phyloP scores from a whole-genome alignment of 1,140 invertebrate genomes.

The Musca domestica region DNA sequence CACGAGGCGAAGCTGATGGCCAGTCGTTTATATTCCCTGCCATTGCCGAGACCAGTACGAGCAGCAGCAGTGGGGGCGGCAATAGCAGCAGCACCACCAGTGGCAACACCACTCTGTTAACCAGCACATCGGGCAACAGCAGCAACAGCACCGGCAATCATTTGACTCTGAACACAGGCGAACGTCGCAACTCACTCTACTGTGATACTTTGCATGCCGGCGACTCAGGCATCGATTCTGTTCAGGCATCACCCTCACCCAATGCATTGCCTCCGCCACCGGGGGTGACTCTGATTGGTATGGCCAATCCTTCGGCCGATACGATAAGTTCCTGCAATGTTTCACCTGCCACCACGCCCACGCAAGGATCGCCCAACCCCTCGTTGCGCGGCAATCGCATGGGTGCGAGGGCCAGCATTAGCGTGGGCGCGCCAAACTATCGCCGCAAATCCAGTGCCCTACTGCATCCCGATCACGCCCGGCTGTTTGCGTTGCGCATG shows the following conservation, averaged over 20 bases:
- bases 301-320: slow-evolving; percentile 32
- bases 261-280: slow-evolving; percentile 55
- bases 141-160: slow-evolving; percentile 39
- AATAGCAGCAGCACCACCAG: slow-evolving; percentile 51
- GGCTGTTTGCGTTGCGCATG: slow-evolving; percentile 56
- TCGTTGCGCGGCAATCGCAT: slow-evolving; percentile 46
- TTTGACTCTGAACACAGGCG: slow-evolving; percentile 37
- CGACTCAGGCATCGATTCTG: slow-evolving; percentile 69
- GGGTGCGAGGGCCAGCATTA: slow-evolving; percentile 43
- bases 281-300: slow-evolving; percentile 40
- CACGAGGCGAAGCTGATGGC: slow-evolving; percentile 65
- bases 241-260: slow-evolving; percentile 66
- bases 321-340: slow-evolving; percentile 43
- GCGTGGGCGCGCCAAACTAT: slow-evolving; percentile 42
- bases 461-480: slow-evolving; percentile 68
- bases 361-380: slow-evolving; percentile 52
- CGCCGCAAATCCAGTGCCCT: slow-evolving; percentile 61
- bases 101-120: slow-evolving; percentile 25
- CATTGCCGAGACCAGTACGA: slow-evolving; percentile 53
- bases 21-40: slow-evolving; percentile 66
- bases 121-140: slow-evolving; percentile 37
- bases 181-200: slow-evolving; percentile 48
- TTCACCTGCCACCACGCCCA: slow-evolving; percentile 51
- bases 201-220: slow-evolving; percentile 53
- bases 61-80: slow-evolving; percentile 33